Base-by-base conservation (phyloP, 2,888 invertebrate genomes). In the Cephus pulcher region DNA sequence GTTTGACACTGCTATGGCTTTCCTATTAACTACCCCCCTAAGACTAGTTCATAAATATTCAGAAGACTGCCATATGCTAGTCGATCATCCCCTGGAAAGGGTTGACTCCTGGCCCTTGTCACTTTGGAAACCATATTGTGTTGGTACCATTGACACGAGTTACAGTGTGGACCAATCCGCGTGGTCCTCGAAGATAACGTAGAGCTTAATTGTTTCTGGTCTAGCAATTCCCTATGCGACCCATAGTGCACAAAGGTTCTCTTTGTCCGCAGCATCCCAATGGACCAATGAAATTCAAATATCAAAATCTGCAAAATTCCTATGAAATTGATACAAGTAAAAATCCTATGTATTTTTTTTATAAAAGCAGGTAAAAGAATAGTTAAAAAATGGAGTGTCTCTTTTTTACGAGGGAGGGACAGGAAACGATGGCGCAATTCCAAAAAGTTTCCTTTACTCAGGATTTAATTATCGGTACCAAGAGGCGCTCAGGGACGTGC, bases 151-250 rank as follows among this genome's bases (percentile, higher is more conserved):
- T 56, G 56, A 23, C 56, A 56, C 56, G 71, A 71, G 71, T 11
- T 9, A 71, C 32, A 4, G 71, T 6, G 12, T 6, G 12, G 37
- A 35, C 30, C 37, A 12, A 74, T 74, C 74, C 85, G 87, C 84
- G 84, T 89, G 90, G 87, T 83, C 82, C 83, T 82, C 84, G 79
- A 88, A 89, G 90, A 90, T 90, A 90, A 87, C 87, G 84, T 82
- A 81, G 84, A 86, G 88, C 86, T 89, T 87, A 87, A 90, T 90
- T 90, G 88, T 89, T 90, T 90, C 88, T 89, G 89, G 90, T 90
- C 90, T 89, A 88, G 88, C 88, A 84, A 85, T 85, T 89, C 85
- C 86, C 86, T 86, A 88, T 88, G 84, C 85, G 82, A 84, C 84
- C 84, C 82, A 73, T 9, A 23, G 71, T 32, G 23, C 71, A 32